These are phyloP conservation scores for Halictus quadricinctus DNA, from an alignment of 2,888 invertebrate species.

Conservation along the genomic window DNA sequence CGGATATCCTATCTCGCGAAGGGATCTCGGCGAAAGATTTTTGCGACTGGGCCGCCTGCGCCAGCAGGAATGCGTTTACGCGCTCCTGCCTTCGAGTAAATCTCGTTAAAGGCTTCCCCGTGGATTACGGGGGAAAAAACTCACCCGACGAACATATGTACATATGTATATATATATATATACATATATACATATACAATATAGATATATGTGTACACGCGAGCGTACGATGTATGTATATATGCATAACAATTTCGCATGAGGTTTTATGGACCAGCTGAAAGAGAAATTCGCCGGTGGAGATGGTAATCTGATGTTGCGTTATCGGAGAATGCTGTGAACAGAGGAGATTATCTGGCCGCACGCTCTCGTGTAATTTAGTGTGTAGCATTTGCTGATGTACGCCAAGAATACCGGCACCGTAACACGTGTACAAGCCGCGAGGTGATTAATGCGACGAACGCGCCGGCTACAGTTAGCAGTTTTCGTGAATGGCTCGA, in stretches of 20 bases:
- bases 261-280: slow-evolving; percentile 55
- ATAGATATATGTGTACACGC: neutral
- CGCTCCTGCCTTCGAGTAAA: slow-evolving; percentile 63
- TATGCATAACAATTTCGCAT: slow-evolving; percentile 62
- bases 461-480: neutral
- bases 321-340: slow-evolving; percentile 57
- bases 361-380: slow-evolving; percentile 45
- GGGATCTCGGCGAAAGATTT: slow-evolving; percentile 72
- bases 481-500: slow-evolving; percentile 21
- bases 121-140: slow-evolving; percentile 27
- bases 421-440: slow-evolving; percentile 37
- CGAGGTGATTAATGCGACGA: slow-evolving; percentile 43
- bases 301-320: slow-evolving; percentile 63
- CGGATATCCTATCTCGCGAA: slow-evolving; percentile 78
- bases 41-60: slow-evolving; percentile 57
- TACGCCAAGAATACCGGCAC: slow-evolving; percentile 19
- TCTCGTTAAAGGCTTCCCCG: slow-evolving; percentile 63
- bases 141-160: neutral
- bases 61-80: slow-evolving; percentile 66
- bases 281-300: slow-evolving; percentile 54
- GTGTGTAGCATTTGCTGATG: slow-evolving; percentile 45
- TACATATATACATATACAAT: no score
- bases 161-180: neutral
- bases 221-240: slow-evolving; percentile 6
- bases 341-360: slow-evolving; percentile 53